Base-by-base conservation (phyloP, 2,888 invertebrate genomes). In the Euclidia mi region DNA sequence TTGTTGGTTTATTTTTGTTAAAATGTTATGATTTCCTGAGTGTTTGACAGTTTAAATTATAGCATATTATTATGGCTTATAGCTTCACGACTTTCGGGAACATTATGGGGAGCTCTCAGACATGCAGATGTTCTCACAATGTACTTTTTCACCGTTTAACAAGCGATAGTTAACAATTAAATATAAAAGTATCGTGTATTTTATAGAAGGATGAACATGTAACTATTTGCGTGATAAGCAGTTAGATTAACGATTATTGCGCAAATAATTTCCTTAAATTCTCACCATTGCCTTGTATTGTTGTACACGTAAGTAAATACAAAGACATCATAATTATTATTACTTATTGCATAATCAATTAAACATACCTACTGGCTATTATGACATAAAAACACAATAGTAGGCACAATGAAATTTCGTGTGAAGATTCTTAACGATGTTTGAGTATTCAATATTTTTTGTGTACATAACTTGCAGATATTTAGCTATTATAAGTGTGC, bases 301-400 rank as follows among this genome's bases (percentile, higher is more conserved):
- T n/a, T n/a, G n/a, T n/a, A n/a, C n/a, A n/a, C n/a, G 17, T 47
- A 28, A n/a, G 29, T 14, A 31, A 35, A 0, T 35, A 29, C 9
- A 32, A 15, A 35, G n/a, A 31, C 55, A 32, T 29, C 12, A 31
- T 52, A 45, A 50, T 49, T 52, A 31, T 31, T 18, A 35, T 51
- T 34, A n/a, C n/a, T n/a, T n/a, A 46, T 46, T 48, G 18, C 14
- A 14, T 42, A 37, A 47, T 32, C 10, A 44, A n/a, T 25, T 9
- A 48, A 10, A 7, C 14, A 32, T 20, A 7, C 14, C 28, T 20
- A 25, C 7, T 10, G 6, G 2, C 32, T 35, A 31, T 25, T 41
- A 53, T 37, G n/a, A 64, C 10, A 32, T 55, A 41, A 50, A 59
- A 59, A 29, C 32, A 56, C 58, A 69, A 64, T 63, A 29, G 11